phyloP scores from a whole-genome alignment of 64 coral and sea anemone species.

The Exaiptasia diaphana region DNA sequence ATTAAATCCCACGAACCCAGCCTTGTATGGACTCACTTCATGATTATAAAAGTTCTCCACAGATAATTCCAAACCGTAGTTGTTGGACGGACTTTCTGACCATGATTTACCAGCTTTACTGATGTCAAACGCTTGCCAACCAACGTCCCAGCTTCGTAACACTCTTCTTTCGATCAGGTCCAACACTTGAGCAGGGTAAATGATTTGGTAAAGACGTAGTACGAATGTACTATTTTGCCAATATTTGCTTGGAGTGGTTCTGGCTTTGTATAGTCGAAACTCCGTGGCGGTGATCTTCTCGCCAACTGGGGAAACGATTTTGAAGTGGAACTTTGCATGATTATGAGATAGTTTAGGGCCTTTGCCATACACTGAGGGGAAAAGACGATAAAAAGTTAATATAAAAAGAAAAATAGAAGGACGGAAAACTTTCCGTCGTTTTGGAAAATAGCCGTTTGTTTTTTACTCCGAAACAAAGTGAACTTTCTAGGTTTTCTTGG shows the following conservation, averaged over 20 bases:
- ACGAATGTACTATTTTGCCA: conserved; percentile 25
- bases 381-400: too few relatives aligned
- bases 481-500: too few relatives aligned
- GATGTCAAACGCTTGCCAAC: conserved; percentile 95
- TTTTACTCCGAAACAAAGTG: too few relatives aligned
- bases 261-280: conserved; percentile 56
- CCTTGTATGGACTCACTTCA: conserved; percentile 12
- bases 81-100: conserved; percentile 33
- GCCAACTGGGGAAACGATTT: conserved; percentile 11
- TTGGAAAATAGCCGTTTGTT: too few relatives aligned
- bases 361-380: conserved; percentile 16
- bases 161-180: conserved; percentile 9
- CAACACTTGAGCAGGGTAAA: conserved; percentile 24
- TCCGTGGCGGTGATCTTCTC: conserved; percentile 56
- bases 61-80: conserved; percentile 81
- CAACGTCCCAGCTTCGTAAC: conserved; percentile 62
- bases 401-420: too few relatives aligned
- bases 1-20: conserved; percentile 88
- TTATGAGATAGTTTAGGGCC: conserved; percentile 41
- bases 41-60: conserved; percentile 29
- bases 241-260: neutral
- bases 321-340: conserved; percentile 54
- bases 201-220: conserved; percentile 39
- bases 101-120: conserved; percentile 57
- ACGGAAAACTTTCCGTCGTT: too few relatives aligned